Percentiles rank a stretch among this genome's conserved stretches.
Evolutionary conservation across 2,113 vertebrate species (phyloP).

Genomic region (Cynopterus brachyotis): DNA sequence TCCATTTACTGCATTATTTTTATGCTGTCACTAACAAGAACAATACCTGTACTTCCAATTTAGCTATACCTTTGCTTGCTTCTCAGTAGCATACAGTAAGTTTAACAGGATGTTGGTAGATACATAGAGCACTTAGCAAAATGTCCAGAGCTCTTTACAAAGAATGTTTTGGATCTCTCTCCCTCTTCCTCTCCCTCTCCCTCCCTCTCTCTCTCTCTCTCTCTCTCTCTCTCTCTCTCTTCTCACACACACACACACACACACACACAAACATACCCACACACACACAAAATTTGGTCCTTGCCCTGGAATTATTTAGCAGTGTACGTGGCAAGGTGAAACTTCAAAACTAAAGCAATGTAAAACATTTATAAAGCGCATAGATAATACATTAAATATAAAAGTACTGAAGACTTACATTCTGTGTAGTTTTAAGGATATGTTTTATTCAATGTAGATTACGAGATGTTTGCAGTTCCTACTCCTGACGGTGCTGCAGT

Average conservation of each 20-base stretch:
- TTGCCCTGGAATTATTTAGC: background rate
- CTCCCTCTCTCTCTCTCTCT: background rate
- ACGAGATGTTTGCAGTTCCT: background rate
- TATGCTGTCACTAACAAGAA: slow-evolving; percentile 55
- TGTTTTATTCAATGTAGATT: background rate
- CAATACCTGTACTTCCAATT: slow-evolving; percentile 60
- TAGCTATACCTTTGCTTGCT: slow-evolving; percentile 40
- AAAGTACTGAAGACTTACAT: background rate
- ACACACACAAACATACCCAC: background rate
- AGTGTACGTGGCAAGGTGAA: slow-evolving; percentile 9
- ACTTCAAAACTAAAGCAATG: slow-evolving; percentile 1
- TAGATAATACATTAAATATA: background rate
- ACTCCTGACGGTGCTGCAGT: background rate
- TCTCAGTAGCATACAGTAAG: background rate
- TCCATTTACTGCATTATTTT: slow-evolving; percentile 68
- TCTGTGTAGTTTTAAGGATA: background rate
- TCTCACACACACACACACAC: background rate
- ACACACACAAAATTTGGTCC: background rate
- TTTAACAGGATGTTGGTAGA: slow-evolving; percentile 8
- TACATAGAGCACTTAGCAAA: background rate
- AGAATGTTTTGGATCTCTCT: background rate
- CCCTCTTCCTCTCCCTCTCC: no score
- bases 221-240: background rate
- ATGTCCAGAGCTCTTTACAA: background rate
- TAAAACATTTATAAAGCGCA: background rate